Evolutionary conservation across 2,113 vertebrate genomes (phyloP), one percentile per base, ranked within the genome.

Genomic region (Hoplias malabaricus): DNA sequence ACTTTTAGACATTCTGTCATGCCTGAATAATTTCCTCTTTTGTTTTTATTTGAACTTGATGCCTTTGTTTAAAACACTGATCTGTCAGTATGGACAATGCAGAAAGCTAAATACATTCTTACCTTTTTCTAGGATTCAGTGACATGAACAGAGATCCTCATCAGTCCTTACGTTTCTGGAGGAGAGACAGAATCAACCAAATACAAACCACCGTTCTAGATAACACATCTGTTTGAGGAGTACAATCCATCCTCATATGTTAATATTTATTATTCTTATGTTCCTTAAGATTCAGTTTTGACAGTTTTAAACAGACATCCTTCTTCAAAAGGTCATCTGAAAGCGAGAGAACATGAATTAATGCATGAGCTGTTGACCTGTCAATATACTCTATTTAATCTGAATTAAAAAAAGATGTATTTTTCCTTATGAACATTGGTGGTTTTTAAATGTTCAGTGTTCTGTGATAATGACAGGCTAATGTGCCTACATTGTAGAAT

Each of bases 121-220:
- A 36, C 2, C 2, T 36, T 34, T 19, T 84, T 62, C 31, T 59
- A 93, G 90, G 83, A 23, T 31, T 78, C 73, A 21, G 54, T 75
- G 42, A 31, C 40, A n/a, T 73, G 43, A 73, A 40, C 54, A 23
- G 70, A 80, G 63, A 8, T 38, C 4, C 31, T 63, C 33, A 9
- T 21, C 33, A n/a, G 10, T 2, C n/a, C 62, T 11, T 50, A 9
- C 33, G 34, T 11, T 36, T 66, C 29, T 11, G 2, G 12, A 25
- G 10, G 14, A 14, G 46, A 40, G 19, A n/a, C 11, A 31, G 16
- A 11, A 33, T 31, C 34, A 75, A 11, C 12, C 46, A n/a, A n/a
- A 53, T 42, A 59, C 7, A 69, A 78, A 46, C 25, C 4, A 13
- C 0, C 0, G 25, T 36, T 69, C 50, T n/a, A 0, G 25, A 65